Base-by-base conservation (phyloP, 2,888 invertebrate genomes). In the Eudasyphora cyanicolor region DNA sequence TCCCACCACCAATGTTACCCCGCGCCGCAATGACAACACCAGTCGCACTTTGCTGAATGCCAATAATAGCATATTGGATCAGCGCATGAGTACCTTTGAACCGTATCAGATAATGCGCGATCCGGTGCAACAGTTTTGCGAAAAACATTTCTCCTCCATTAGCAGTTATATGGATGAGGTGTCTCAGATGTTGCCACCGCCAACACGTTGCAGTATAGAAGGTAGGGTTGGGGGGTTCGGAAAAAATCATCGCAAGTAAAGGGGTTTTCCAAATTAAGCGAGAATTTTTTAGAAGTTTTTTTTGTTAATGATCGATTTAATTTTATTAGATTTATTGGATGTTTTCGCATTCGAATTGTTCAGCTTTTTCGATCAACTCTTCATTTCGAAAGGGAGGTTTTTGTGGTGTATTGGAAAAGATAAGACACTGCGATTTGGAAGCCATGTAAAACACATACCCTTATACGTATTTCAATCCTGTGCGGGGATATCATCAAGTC, bases 71-170 rank as follows among this genome's bases (percentile, higher is more conserved):
- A 91, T 92, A 17, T 89, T 92, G 84, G 92, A 93, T 84, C 93
- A 95, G 92, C 93, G 97, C 82, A 96, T 97, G 92, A 96, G 96
- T 89, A 97, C 97, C 73, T 97, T 97, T 92, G 97, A 97, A 92
- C 97, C 97, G 3, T 97, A 96, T 88, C 97, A 97, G n/a, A 91
- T 92, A 54, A 97, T 97, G 97, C 92, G 97, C 27, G 97, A 97
- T 90, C 97, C 97, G 0, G 97, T 98, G 51, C 97, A 98, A 89
- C 98, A 98, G 92, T 98, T 98, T 92, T 98, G 98, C 92, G 98
- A 98, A 92, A 98, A 98, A 91, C 98, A 98, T 90, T 93, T 98
- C 86, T 96, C 96, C 86, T 98, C 98, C 91, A 98, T 98, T 79
- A 97, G 97, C 91, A 94, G 95, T 21, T 98, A 97, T 89, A 98